Evolutionary conservation across 2,797 vertebrate species (phyloP).

Genomic region (Girardinus metallicus): DNA sequence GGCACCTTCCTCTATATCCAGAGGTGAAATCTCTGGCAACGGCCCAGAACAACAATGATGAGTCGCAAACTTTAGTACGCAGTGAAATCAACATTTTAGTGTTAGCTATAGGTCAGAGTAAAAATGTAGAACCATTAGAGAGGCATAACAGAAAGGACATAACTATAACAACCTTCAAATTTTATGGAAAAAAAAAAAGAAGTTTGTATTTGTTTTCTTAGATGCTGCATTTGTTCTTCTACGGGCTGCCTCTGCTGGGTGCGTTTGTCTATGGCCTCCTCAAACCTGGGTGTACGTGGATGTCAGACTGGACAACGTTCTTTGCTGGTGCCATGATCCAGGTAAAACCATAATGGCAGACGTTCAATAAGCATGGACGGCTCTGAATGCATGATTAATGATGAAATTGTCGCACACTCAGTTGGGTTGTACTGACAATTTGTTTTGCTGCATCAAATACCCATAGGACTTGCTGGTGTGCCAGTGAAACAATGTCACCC

Average conservation of each 20-base stretch:
- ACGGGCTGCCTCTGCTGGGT: constrained; percentile 85
- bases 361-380: constrained; percentile 7
- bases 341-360: constrained; percentile 68
- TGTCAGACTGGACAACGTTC: constrained; percentile 88
- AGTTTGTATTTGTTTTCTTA: constrained; percentile 43
- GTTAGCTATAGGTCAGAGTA: neutral
- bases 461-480: neutral
- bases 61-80: neutral
- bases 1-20: constrained; percentile 5
- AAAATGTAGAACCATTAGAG: neutral
- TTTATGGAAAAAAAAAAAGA: neutral
- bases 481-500: constrained; percentile 26
- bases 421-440: neutral
- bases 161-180: neutral
- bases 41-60: neutral
- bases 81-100: neutral
- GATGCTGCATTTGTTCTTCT: constrained; percentile 91
- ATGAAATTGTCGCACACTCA: constrained; percentile 14
- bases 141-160: neutral
- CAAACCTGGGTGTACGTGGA: constrained; percentile 88
- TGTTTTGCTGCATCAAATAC: neutral
- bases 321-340: constrained; percentile 88
- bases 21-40: constrained; percentile 7
- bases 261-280: constrained; percentile 85
- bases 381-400: constrained; percentile 18